phyloP scores from a whole-genome alignment of 2,797 vertebrate genomes.

The Spinibarbus caldwelli region DNA sequence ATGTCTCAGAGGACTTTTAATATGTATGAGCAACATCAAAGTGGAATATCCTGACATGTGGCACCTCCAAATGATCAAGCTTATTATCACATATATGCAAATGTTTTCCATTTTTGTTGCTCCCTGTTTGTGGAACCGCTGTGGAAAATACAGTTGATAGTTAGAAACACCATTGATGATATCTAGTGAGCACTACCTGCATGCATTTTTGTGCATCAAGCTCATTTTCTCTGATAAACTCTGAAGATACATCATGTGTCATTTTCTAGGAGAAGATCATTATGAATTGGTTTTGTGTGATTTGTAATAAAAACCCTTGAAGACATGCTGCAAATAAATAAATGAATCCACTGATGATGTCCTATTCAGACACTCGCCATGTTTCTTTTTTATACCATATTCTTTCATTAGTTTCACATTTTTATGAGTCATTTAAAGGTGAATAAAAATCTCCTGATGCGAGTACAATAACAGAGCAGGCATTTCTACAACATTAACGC shows the following conservation, averaged over 20 bases:
- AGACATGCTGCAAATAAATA: background rate
- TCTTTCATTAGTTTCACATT: background rate
- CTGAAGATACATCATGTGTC: background rate
- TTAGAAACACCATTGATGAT: background rate
- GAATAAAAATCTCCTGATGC: conserved; percentile 11
- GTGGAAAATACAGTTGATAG: conserved; percentile 48
- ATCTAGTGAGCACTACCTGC: background rate
- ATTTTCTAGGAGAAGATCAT: background rate
- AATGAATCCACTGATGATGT: background rate
- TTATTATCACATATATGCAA: conserved; percentile 73
- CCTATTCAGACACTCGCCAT: background rate
- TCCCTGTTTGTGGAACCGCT: conserved; percentile 63
- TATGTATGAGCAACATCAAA: conserved; percentile 81
- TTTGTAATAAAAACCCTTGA: background rate
- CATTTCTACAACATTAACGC: background rate
- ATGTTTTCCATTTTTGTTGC: conserved; percentile 68
- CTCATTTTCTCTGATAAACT: background rate
- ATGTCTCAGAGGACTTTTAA: conserved; percentile 71
- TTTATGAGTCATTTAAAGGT: conserved; percentile 6
- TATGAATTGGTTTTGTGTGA: background rate
- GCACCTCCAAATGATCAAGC: conserved; percentile 64
- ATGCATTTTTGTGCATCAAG: background rate
- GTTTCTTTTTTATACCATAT: background rate
- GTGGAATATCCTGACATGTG: conserved; percentile 67
- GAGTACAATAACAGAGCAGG: background rate